Base-by-base conservation (phyloP, 2,113 vertebrate species). In the Tursiops truncatus region DNA sequence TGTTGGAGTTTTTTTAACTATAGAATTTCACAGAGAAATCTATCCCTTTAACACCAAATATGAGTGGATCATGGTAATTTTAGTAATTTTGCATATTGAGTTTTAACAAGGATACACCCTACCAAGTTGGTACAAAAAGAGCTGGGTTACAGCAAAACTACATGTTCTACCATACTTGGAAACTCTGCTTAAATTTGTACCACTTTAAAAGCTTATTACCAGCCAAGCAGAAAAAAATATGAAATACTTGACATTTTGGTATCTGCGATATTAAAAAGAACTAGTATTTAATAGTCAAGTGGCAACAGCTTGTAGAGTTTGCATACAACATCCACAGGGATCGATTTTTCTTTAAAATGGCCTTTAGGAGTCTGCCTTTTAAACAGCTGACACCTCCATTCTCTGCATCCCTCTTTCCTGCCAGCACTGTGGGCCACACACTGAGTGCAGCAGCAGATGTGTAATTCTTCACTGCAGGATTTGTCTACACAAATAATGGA, bases 211-310 rank as follows among this genome's bases (percentile, higher is more conserved):
- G 83, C 92, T 95, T 90, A 95, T 96, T 97, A 90, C 65, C 90
- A 97, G 86, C 85, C 71, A 80, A 95, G 89, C 68, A 80, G 85
- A 63, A 86, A 71, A 92, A 84, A 70, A 74, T 47, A 7, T 65
- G 67, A 96, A 97, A 97, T 96, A 79, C 95, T 97, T 98, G 97
- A 97, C 97, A 97, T 97, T 98, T 98, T 90, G 90, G 92, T 98
- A 94, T 97, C 97, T 97, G 97, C 92, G 97, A 93, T 97, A 97
- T 97, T 97, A 95, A 95, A 97, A 97, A 93, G 89, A 98, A 91
- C 97, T 96, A 94, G 98, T 98, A 97, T 98, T 98, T 98, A 99
- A 98, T 98, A 99, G 98, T 98, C 98, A 98, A 98, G 98, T 96
- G 97, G 96, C 98, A 98, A 98, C 98, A 98, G 98, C 98, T 98